Evolutionary conservation across 2,113 vertebrate species (phyloP).

Genomic region (Heteronetta atricapilla): DNA sequence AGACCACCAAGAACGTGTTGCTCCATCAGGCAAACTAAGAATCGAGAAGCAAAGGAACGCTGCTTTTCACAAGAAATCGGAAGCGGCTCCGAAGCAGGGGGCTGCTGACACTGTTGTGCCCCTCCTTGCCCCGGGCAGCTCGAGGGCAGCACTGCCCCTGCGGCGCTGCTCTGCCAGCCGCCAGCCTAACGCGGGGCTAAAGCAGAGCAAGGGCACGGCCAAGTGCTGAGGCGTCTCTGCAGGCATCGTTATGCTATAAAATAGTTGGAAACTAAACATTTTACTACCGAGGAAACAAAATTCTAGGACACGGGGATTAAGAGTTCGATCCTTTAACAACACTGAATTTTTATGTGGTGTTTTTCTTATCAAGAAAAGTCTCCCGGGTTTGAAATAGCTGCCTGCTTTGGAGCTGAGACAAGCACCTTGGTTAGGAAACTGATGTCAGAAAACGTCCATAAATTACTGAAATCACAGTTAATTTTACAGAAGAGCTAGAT

Average conservation of each 20-base stretch:
- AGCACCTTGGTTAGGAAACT: background rate
- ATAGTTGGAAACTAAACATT: background rate
- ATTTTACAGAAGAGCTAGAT: constrained; percentile 1
- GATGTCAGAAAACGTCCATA: background rate
- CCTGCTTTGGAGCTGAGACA: background rate
- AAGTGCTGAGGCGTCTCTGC: background rate
- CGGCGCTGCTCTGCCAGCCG: background rate
- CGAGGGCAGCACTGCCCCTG: no score
- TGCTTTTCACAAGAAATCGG: background rate
- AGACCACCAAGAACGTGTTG: no score
- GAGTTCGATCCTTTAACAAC: background rate
- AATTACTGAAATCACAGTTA: background rate
- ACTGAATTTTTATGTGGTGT: background rate
- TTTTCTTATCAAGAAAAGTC: background rate
- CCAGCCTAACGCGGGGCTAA: background rate
- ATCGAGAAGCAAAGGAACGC: no score
- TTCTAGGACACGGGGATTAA: background rate
- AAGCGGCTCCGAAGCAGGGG: background rate
- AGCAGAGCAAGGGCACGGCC: background rate
- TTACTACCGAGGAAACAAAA: background rate
- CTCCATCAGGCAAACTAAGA: no score
- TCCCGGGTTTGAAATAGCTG: background rate
- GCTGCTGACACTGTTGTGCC: accelerated
- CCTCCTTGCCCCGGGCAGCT: accelerated
- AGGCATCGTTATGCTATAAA: background rate